phyloP scores from a whole-genome alignment of 2,797 vertebrate species.

The Pipistrellus nathusii region DNA sequence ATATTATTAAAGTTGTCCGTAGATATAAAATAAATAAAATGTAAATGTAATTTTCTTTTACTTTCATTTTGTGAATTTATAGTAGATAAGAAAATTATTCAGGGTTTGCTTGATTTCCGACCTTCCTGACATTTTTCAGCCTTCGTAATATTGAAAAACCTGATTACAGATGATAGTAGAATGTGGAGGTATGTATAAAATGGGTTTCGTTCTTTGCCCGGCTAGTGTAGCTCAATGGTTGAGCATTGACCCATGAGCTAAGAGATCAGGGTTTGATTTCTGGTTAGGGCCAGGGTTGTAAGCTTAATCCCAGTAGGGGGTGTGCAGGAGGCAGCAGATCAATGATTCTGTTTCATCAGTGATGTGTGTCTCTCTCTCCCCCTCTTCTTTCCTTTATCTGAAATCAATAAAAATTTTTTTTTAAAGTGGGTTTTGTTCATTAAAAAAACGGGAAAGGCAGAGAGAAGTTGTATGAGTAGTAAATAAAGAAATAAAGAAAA shows the following conservation, averaged over 20 bases:
- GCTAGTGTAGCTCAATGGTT: no score
- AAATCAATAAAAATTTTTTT: no score
- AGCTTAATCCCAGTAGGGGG: no score
- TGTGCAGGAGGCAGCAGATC: no score
- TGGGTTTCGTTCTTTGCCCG: background rate
- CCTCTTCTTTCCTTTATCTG: no score
- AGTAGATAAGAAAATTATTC: background rate
- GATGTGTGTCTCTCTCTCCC: no score
- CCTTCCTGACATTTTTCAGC: background rate
- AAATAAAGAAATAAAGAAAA: background rate
- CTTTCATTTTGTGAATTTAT: background rate
- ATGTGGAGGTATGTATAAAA: background rate
- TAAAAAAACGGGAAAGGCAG: background rate
- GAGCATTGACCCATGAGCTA: no score
- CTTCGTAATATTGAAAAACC: background rate
- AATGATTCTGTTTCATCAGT: no score
- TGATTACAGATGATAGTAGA: background rate
- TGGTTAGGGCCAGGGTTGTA: no score
- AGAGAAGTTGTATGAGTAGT: background rate
- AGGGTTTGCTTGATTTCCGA: background rate
- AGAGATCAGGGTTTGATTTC: no score
- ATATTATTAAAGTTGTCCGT: background rate
- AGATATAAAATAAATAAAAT: background rate
- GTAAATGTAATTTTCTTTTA: background rate
- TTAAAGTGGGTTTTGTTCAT: background rate